These are phyloP conservation scores for Cyphomyrus plagiostoma DNA, from an alignment of 2,113 vertebrate genomes.

Conservation along the genomic window DNA sequence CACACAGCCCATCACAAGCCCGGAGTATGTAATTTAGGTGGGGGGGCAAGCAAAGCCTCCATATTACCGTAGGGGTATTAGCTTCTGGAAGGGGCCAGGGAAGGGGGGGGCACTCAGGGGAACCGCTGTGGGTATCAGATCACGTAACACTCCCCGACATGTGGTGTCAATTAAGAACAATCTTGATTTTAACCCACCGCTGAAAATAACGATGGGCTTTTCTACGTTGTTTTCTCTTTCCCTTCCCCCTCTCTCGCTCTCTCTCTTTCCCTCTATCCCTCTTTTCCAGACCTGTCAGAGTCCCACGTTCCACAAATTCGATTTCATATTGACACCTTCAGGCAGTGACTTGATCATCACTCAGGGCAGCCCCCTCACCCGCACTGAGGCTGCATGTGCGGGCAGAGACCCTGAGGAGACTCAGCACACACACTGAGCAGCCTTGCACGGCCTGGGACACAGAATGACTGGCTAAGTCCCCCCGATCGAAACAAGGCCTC, in stretches of 20 bases:
- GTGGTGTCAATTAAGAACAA: slow-evolving; percentile 76
- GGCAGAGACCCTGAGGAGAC: background rate
- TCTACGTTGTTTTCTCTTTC: slow-evolving; percentile 47
- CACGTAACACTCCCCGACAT: slow-evolving; percentile 69
- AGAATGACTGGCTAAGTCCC: background rate
- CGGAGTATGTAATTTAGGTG: slow-evolving; percentile 46
- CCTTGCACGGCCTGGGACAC: background rate
- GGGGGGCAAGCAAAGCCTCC: background rate
- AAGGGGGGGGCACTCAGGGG: slow-evolving; percentile 31
- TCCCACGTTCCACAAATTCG: slow-evolving; percentile 34
- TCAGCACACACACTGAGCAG: slow-evolving; percentile 26
- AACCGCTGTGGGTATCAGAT: slow-evolving; percentile 57
- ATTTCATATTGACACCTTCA: slow-evolving; percentile 47
- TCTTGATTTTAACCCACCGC: slow-evolving; percentile 70
- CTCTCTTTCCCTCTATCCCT: background rate
- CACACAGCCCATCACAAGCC: slow-evolving; percentile 40
- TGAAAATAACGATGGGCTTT: slow-evolving; percentile 62
- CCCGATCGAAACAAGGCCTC: background rate
- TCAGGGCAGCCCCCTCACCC: background rate
- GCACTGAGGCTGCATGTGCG: background rate
- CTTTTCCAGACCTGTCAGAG: slow-evolving; percentile 39
- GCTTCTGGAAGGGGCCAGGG: slow-evolving; percentile 44
- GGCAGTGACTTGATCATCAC: slow-evolving; percentile 30
- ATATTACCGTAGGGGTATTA: slow-evolving; percentile 55
- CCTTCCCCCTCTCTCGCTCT: background rate